Evolutionary conservation across 1,140 invertebrate species (phyloP).

Genomic region (Onthophagus taurus): DNA sequence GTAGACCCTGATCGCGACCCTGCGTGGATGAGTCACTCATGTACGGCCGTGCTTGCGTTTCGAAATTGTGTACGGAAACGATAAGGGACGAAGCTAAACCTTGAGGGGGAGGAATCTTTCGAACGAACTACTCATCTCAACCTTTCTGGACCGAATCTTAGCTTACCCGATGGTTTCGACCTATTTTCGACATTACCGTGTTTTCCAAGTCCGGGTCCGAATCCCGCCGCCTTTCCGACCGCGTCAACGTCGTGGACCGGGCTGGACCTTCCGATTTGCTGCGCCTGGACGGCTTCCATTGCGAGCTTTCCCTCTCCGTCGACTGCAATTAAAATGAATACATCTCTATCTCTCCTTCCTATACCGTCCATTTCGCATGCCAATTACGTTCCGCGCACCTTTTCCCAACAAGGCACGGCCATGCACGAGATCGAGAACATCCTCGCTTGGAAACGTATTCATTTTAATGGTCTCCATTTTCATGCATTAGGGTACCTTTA

Average conservation of each 20-base stretch:
- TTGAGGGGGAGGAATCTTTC: too few species aligned
- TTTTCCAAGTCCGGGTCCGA: constrained; percentile 35
- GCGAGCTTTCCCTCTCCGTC: constrained; percentile 42
- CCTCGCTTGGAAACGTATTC: constrained; percentile 33
- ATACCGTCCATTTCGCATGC: constrained; percentile 10
- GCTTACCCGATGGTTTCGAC: too few species aligned
- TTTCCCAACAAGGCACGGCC: neutral
- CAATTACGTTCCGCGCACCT: constrained; percentile 5
- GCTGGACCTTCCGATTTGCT: constrained; percentile 63
- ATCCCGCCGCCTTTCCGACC: constrained; percentile 28
- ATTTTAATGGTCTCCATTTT: constrained; percentile 33
- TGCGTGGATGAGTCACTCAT: too few species aligned
- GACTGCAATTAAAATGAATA: constrained; percentile 46
- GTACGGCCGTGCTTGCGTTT: too few species aligned
- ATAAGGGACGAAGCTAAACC: too few species aligned
- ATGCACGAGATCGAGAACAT: constrained; percentile 9
- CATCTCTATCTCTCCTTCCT: constrained; percentile 26
- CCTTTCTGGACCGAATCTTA: too few species aligned
- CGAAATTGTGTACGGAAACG: too few species aligned
- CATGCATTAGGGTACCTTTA: constrained; percentile 27
- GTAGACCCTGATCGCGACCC: constrained; percentile 42
- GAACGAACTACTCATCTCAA: too few species aligned
- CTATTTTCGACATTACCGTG: constrained; percentile 32
- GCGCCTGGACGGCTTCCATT: constrained; percentile 44
- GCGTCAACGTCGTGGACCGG: constrained; percentile 40